Conservation (phyloP, 2,113 vertebrate species). For the Phrynosoma platyrhinos region DNA sequence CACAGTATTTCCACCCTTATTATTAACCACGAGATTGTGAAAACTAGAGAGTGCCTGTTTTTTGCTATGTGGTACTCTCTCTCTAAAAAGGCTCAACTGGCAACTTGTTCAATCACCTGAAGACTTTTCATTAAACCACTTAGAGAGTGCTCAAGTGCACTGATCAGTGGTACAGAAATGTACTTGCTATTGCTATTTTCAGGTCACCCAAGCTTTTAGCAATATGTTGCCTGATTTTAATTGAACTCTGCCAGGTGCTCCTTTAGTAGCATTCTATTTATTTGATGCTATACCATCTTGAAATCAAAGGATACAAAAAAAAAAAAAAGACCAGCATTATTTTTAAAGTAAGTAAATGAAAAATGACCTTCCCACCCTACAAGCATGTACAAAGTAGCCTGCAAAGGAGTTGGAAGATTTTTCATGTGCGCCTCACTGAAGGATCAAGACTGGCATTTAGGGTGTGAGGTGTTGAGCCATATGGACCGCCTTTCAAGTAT, state of each 20-base stretch:
- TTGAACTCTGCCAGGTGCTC: neutral
- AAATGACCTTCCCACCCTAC: neutral
- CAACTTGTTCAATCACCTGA: neutral
- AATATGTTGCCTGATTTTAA: neutral
- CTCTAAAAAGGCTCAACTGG: neutral
- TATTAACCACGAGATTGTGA: no score
- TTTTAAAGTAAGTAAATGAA: neutral
- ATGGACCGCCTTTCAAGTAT: conserved; percentile 75
- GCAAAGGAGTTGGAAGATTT: neutral
- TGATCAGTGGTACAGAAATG: no score
- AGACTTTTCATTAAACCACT: neutral
- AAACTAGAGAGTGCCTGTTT: no score
- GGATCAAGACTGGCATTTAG: conserved; percentile 8
- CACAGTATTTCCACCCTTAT: no score
- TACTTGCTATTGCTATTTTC: neutral
- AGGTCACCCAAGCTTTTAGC: neutral
- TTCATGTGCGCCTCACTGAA: neutral
- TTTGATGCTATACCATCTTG: neutral
- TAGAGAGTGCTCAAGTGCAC: no score
- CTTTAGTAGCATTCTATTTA: neutral
- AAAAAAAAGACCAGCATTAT: neutral
- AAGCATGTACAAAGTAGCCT: conserved; percentile 18
- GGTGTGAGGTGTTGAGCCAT: conserved; percentile 44
- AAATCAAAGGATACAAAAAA: neutral
- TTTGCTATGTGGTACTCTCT: no score